Percentiles rank a stretch among this genome's conserved stretches.
These are phyloP conservation scores for Myiagra hebetior DNA, from an alignment of 2,113 vertebrate genomes.

Conservation along the genomic window DNA sequence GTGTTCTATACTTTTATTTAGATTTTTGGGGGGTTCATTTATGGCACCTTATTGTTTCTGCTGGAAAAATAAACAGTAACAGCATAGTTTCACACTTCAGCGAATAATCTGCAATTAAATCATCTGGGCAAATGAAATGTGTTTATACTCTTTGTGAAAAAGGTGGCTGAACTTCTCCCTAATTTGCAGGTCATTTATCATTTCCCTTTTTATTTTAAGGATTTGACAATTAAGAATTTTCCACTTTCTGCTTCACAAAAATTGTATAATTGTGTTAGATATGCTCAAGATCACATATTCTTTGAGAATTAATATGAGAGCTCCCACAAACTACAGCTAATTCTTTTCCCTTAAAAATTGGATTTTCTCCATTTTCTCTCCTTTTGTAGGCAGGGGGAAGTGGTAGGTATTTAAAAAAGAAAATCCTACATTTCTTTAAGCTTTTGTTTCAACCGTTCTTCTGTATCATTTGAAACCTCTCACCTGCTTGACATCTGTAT, in stretches of 20 bases:
- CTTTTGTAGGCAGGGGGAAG: background rate
- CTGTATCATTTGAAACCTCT: background rate
- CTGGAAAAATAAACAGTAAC: background rate
- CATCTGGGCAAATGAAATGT: background rate
- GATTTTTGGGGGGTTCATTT: background rate
- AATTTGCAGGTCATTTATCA: background rate
- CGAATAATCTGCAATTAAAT: background rate
- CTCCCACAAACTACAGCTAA: background rate
- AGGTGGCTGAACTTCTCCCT: background rate
- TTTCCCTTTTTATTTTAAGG: background rate
- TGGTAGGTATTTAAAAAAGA: background rate
- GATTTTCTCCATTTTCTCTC: background rate
- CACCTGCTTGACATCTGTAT: background rate
- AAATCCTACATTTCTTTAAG: background rate
- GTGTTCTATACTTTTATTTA: background rate
- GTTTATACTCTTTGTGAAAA: background rate
- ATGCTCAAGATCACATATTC: background rate
- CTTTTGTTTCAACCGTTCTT: background rate
- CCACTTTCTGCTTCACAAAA: background rate
- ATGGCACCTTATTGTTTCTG: background rate
- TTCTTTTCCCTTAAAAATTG: background rate
- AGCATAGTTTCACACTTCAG: background rate
- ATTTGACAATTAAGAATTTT: background rate
- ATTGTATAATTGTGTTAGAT: background rate
- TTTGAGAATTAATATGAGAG: background rate